Evolutionary conservation across 1,140 invertebrate species (phyloP), one percentile per base, ranked within the genome.

Genomic region (Macrobrachium rosenbergii): DNA sequence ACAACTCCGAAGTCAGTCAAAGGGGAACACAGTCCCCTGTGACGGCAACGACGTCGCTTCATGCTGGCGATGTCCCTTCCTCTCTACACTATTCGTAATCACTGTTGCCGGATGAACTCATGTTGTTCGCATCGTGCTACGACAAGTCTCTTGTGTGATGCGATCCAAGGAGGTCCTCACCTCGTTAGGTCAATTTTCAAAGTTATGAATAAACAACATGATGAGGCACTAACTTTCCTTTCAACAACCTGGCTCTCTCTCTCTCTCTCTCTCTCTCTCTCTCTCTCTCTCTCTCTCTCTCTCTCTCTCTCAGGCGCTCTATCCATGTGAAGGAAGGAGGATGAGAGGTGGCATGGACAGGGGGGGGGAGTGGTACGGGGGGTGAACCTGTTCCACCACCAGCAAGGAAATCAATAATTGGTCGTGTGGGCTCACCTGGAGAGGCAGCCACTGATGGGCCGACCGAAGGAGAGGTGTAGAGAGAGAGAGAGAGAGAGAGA

Each of bases 401-500:
- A 19, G 52, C 43, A 59, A 28, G 52, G 58, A 45, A 58, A 79
- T 14, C 6, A 58, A 58, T 43, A 12, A 63, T 28, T 23, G 19
- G 14, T 8, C 5, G 59, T 17, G 21, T 37, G 63, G 59, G 3
- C 8, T 23, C 12, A 52, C 14, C 11, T 11, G 79, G 79, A 21
- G 23, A 64, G 16, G 63, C 28, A 82, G 37, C 10, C 17, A 69
- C 28, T 67, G 43, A 72, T 16, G 52, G 67, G 69, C 16, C 16
- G 64, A 67, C 37, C n/a, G 37, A 72, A 21, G 58, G 64, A 82
- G 63, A 72, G 19, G 21, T 28, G 69, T 28, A 73, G 52, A 43
- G 37, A 43, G 81, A 59, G 81, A 72, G 64, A 82, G 43, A 72
- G 64, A 59, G 64, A 59, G 52, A 82, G 64, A 72, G 64, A 82